Evolutionary conservation across 2,113 vertebrate species (phyloP).

Genomic region (Aviceda subcristata): DNA sequence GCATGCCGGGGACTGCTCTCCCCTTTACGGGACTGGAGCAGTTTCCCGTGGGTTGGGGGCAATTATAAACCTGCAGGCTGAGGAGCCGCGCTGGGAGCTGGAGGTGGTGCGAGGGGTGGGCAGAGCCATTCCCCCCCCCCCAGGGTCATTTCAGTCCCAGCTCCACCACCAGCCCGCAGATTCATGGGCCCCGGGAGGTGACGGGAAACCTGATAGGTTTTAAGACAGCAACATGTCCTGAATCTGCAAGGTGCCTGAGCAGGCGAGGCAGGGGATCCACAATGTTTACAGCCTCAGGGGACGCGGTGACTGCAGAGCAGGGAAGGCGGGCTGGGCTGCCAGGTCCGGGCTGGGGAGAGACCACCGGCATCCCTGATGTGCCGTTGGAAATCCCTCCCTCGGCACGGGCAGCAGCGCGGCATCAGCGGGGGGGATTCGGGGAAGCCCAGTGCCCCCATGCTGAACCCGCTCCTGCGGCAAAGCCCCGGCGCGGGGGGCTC

Average conservation of each 20-base stretch:
- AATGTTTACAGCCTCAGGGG: constrained; percentile 21
- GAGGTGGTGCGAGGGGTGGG: not conserved
- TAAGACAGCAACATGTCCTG: constrained; percentile 63
- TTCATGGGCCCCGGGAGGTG: constrained; percentile 40
- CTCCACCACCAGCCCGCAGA: not conserved
- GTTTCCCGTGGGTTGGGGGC: not conserved
- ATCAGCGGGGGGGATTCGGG: not conserved
- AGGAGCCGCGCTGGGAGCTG: not conserved
- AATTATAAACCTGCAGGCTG: not conserved
- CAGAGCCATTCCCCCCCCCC: not conserved
- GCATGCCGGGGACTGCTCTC: not conserved
- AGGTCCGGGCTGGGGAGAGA: not conserved
- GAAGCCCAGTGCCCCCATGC: not conserved
- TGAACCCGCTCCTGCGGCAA: not conserved
- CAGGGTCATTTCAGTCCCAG: constrained; percentile 29
- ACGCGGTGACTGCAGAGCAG: not conserved
- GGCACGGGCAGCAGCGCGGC: rapidly evolving
- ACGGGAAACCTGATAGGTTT: constrained; percentile 61
- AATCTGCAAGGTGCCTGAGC: constrained; percentile 52
- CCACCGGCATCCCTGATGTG: not conserved
- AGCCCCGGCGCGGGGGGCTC: not conserved
- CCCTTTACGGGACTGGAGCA: not conserved
- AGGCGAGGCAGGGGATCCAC: constrained; percentile 11
- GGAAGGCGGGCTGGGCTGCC: not conserved
- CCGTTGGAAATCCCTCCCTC: not conserved